Conservation (phyloP, 2,797 vertebrate genomes). For the Numenius phaeopus region DNA sequence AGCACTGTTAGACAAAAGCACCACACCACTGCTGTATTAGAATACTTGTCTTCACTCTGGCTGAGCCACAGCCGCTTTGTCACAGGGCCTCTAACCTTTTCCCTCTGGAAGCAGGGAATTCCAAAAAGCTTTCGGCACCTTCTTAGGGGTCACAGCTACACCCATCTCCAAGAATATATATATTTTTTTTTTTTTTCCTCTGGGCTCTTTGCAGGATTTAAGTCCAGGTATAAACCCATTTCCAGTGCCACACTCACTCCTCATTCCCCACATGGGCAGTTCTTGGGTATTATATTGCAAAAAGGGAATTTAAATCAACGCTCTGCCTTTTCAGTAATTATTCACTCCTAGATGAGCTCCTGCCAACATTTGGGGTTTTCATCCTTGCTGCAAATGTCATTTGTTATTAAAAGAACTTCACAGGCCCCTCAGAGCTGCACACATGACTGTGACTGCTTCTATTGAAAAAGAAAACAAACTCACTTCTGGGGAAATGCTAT, state of each 20-base stretch:
- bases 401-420: neutral
- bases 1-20: neutral
- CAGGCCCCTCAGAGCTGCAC: neutral
- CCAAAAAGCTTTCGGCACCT: neutral
- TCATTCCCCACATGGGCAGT: neutral
- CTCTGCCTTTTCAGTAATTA: neutral
- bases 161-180: too few species aligned
- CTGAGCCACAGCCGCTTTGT: neutral
- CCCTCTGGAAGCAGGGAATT: neutral
- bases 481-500: neutral
- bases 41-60: neutral
- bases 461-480: neutral
- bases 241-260: neutral
- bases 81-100: rapidly evolving
- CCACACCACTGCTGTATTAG: neutral
- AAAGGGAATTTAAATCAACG: neutral
- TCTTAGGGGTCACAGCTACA: rapidly evolving
- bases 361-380: neutral
- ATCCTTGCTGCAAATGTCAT: neutral
- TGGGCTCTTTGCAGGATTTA: neutral
- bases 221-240: neutral
- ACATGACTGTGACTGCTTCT: neutral
- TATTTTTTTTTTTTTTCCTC: neutral
- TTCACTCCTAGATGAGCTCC: neutral
- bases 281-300: neutral